A percentile compares a stretch with the other conserved stretches of the same genome.
Evolutionary conservation across 2,113 vertebrate genomes (phyloP).

Genomic region (Percina caprodes): DNA sequence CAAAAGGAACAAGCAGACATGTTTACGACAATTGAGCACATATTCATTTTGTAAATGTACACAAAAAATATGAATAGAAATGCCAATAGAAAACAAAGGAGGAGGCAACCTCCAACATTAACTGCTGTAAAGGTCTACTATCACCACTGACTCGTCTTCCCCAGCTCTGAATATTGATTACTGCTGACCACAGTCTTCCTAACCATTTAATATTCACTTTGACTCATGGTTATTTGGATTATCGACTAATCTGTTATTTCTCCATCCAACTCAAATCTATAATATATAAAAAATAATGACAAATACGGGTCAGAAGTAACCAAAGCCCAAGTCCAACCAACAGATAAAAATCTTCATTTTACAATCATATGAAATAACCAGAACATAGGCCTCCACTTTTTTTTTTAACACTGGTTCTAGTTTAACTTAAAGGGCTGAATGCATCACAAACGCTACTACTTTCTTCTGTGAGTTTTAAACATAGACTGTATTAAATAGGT

Average conservation of each 20-base stretch:
- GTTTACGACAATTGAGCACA: neutral
- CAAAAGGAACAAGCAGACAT: neutral
- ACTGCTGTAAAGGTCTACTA: slow-evolving; percentile 13
- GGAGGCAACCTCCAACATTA: neutral
- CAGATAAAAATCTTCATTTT: neutral
- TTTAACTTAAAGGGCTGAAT: no score
- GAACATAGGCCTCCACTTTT: neutral
- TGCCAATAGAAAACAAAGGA: no score
- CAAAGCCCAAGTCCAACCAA: neutral
- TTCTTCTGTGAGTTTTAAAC: no score
- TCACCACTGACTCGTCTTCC: neutral
- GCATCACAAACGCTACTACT: no score
- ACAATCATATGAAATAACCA: neutral
- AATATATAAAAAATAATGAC: neutral
- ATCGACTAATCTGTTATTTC: neutral
- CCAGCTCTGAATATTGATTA: neutral
- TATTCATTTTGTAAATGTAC: neutral
- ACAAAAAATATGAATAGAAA: neutral
- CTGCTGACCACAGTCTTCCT: slow-evolving; percentile 2
- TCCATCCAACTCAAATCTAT: neutral
- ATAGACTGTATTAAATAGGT: no score
- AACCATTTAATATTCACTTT: neutral
- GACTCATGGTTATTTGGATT: neutral
- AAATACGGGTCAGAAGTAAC: neutral
- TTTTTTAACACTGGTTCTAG: no score